A percentile compares a stretch with the other conserved stretches of the same genome.
These are phyloP conservation scores for Strongylocentrotus purpuratus DNA, from an alignment of 35 echinoderm and acorn worm genomes.

Conservation along the genomic window DNA sequence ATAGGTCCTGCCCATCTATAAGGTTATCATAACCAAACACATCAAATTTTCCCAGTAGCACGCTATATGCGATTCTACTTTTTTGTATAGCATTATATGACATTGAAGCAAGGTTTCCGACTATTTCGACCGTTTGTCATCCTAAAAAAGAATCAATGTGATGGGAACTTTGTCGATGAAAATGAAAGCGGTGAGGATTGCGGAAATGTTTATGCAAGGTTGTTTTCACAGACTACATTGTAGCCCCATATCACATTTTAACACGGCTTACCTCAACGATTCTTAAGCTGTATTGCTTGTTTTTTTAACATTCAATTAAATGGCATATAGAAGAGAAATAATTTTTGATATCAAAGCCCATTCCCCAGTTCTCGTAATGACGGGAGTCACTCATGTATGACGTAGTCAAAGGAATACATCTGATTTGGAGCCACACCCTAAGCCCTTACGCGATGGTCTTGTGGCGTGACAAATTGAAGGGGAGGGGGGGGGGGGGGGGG, in stretches of 20 bases:
- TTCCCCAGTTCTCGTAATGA: no score
- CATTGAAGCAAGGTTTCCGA: neutral
- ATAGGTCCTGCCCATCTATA: neutral
- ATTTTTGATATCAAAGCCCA: no score
- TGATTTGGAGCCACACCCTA: no score
- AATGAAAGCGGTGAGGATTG: neutral
- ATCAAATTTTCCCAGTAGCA: slow-evolving; percentile 14
- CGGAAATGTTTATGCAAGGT: neutral
- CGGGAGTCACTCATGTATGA: no score
- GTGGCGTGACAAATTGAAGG: no score
- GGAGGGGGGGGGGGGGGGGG: no score
- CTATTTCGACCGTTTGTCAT: neutral
- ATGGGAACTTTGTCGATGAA: neutral
- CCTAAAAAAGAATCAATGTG: neutral
- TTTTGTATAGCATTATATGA: neutral
- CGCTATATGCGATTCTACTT: neutral
- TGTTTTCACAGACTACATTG: neutral
- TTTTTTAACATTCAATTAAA: no score
- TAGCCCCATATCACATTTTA: neutral
- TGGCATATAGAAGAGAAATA: no score
- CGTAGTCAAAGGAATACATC: no score
- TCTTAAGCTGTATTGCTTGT: neutral
- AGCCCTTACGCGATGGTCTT: no score
- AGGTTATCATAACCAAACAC: slow-evolving; percentile 5
- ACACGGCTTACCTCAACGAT: neutral